Evolutionary conservation across 92 coral and sea anemone genomes (phyloP).

Genomic region (Phenganax subtilis): DNA sequence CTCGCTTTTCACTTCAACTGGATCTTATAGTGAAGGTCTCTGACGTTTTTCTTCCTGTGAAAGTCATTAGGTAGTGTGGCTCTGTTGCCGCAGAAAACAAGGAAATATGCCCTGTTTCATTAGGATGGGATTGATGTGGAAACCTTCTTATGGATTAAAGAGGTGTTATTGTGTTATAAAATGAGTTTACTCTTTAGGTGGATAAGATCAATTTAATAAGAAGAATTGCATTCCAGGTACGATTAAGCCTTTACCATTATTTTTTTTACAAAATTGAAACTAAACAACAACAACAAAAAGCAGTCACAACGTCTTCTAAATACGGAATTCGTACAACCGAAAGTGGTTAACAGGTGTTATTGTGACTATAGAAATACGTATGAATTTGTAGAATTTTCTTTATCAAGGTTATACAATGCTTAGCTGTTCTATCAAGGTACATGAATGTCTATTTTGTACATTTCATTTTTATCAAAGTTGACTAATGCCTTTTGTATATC

Average conservation of each 20-base stretch:
- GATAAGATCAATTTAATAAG: slow-evolving; percentile 56
- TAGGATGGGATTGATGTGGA: background rate
- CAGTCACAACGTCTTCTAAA: background rate
- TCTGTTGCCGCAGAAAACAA: too few relatives aligned
- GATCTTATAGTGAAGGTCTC: background rate
- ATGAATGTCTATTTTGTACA: background rate
- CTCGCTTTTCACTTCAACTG: too few relatives aligned
- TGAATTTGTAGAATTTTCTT: background rate
- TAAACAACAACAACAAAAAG: background rate
- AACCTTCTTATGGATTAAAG: too few relatives aligned
- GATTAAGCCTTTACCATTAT: background rate
- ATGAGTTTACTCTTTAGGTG: slow-evolving; percentile 39
- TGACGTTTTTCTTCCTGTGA: background rate
- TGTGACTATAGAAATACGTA: background rate
- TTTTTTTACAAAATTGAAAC: background rate
- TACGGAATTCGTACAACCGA: too few relatives aligned
- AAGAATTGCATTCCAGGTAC: slow-evolving; percentile 72
- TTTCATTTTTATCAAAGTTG: too few relatives aligned
- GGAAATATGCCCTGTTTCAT: too few relatives aligned
- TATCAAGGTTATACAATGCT: slow-evolving; percentile 58
- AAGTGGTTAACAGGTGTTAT: too few relatives aligned
- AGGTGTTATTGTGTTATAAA: too few relatives aligned
- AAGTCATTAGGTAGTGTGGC: too few relatives aligned
- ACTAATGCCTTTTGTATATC: background rate
- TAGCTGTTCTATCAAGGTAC: slow-evolving; percentile 67